Conservation (phyloP, 2,113 vertebrate species). For the Junco hyemalis region DNA sequence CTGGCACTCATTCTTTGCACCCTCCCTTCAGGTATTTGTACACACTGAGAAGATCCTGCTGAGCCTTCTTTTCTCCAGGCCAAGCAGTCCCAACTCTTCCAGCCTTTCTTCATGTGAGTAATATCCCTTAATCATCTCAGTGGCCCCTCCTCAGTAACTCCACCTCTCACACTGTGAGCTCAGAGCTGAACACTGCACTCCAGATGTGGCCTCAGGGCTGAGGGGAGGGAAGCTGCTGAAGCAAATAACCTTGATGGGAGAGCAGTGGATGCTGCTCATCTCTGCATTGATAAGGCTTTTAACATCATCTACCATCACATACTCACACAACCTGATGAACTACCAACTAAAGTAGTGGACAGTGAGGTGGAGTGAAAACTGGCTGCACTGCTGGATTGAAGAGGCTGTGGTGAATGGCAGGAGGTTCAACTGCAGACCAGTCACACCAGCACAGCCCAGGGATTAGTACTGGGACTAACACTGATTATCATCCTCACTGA, state of each 20-base stretch:
- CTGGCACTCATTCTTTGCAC: not conserved
- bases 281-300: not conserved
- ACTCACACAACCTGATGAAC: not conserved
- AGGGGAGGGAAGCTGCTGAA: not conserved
- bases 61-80: not conserved
- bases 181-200: not conserved
- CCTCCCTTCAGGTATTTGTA: not conserved
- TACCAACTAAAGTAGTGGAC: not conserved
- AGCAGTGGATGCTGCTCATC: not conserved
- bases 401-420: not conserved
- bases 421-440: not conserved
- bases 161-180: not conserved
- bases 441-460: not conserved
- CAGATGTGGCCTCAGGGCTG: not conserved
- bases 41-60: not conserved
- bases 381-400: not conserved
- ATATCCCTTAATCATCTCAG: not conserved
- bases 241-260: not conserved
- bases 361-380: not conserved
- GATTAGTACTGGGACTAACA: not conserved
- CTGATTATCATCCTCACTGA: not conserved
- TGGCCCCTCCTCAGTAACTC: not conserved
- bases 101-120: not conserved
- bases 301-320: not conserved
- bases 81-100: not conserved